phyloP scores from a whole-genome alignment of 2,888 invertebrate genomes.

The Machimus rusticus region DNA sequence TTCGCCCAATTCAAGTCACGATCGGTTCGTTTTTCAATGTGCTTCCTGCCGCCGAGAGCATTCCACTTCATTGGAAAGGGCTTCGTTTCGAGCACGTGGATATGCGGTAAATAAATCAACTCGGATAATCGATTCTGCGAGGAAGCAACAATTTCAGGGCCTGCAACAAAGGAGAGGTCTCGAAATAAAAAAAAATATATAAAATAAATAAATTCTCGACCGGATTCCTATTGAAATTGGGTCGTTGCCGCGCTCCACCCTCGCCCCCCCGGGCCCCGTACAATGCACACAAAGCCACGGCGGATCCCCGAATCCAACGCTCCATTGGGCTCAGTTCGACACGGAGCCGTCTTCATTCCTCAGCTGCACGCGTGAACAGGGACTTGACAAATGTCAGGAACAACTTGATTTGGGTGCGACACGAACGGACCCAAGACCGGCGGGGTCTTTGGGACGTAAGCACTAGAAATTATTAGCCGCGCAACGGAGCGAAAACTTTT shows the following conservation, averaged over 20 bases:
- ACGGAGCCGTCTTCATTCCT: not conserved
- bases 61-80: conserved; percentile 28
- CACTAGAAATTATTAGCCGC: not conserved
- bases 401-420: not conserved
- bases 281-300: not conserved
- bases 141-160: not conserved
- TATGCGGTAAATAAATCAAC: conserved; percentile 30
- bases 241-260: not conserved
- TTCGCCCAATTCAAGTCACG: conserved; percentile 2
- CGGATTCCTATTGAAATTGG: conserved; percentile 1
- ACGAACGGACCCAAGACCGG: not conserved
- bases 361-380: not conserved
- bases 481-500: not conserved
- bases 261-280: not conserved
- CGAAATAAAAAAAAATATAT: too few relatives aligned
- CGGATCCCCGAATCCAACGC: not conserved
- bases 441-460: not conserved
- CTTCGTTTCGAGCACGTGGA: not conserved
- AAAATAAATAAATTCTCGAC: not conserved
- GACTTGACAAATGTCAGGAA: not conserved
- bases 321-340: not conserved
- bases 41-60: not conserved
- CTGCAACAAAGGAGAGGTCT: not conserved
- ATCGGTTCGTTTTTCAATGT: conserved; percentile 16
- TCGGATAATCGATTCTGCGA: conserved; percentile 8